Evolutionary conservation across 2,113 vertebrate genomes (phyloP).

Genomic region (Excalfactoria chinensis): DNA sequence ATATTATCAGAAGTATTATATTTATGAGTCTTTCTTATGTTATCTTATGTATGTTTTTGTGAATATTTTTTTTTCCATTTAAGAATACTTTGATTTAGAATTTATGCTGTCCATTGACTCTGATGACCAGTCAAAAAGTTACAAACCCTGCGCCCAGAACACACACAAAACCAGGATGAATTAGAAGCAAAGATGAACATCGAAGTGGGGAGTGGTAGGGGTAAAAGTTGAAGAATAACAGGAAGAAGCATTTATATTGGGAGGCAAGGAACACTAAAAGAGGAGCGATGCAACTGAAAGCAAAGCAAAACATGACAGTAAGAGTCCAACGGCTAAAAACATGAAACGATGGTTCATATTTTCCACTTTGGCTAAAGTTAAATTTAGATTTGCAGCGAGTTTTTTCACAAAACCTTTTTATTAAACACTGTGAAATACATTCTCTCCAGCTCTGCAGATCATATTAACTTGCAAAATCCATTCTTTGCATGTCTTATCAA

Average conservation of each 20-base stretch:
- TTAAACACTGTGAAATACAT: neutral
- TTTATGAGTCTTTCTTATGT: neutral
- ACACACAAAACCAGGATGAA: neutral
- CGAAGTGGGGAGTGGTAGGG: neutral
- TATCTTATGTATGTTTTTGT: neutral
- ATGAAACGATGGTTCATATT: neutral
- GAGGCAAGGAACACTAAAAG: neutral
- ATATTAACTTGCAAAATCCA: neutral
- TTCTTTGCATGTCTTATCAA: neutral
- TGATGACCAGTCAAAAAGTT: neutral
- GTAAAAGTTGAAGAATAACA: neutral
- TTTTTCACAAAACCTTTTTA: neutral
- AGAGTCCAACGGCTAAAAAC: neutral
- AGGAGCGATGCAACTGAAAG: neutral
- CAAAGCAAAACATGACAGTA: neutral
- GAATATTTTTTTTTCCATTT: neutral
- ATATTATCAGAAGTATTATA: neutral
- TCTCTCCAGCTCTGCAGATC: neutral
- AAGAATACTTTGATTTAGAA: neutral
- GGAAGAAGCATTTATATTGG: neutral
- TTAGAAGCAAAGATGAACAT: neutral
- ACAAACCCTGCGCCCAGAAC: neutral
- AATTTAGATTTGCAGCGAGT: neutral
- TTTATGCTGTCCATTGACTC: neutral
- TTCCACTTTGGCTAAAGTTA: conserved; percentile 1